Base-by-base conservation (phyloP, 2,888 invertebrate species). In the Hipparchia semele region DNA sequence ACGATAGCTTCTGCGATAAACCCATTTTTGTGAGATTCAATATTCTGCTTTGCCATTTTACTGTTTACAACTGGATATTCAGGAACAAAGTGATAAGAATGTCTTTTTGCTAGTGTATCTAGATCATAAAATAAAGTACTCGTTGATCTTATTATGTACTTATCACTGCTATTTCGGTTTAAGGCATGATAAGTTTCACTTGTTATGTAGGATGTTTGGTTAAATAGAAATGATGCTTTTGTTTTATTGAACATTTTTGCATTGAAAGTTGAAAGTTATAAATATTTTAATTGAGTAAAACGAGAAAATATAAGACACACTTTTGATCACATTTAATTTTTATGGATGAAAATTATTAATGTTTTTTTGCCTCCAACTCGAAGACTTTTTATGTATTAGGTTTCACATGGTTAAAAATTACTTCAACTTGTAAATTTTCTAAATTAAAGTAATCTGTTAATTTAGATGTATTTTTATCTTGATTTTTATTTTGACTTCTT, bases 111-210 rank as follows among this genome's bases (percentile, higher is more conserved):
- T 73, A 91, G 80, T 23, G 87, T 86, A 74, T 92, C 92, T 71
- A 93, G 81, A 81, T 93, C 92, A 70, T 84, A 92, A 76, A 91
- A 93, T 76, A 91, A 80, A 9, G 91, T 92, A 76, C 92, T 92
- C 2, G 84, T 85, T 8, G 92, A 92, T 49, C 76, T 81, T 23
- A 80, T 75, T 5, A 87, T 33, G 49, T 81, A 83, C 74, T 80
- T 86, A 60, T 77, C 78, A 66, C 87, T 88, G 4, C 70, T 71
- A 2, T 80, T 79, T 75, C 79, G 84, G 73, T 87, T 85, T n/a
- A 88, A 73, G 59, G 75, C 73, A 68, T 90, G 81, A 76, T 84
- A 88, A 33, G 80, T 85, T 80, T 92, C 92, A 80, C 83, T 83
- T 7, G 88, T 90, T 49, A 88, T 75, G 13, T 83, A 88, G 4